Percentiles rank a stretch among this genome's conserved stretches.
Evolutionary conservation across 1,140 invertebrate genomes (phyloP).

Genomic region (Diploscapter pachys): DNA sequence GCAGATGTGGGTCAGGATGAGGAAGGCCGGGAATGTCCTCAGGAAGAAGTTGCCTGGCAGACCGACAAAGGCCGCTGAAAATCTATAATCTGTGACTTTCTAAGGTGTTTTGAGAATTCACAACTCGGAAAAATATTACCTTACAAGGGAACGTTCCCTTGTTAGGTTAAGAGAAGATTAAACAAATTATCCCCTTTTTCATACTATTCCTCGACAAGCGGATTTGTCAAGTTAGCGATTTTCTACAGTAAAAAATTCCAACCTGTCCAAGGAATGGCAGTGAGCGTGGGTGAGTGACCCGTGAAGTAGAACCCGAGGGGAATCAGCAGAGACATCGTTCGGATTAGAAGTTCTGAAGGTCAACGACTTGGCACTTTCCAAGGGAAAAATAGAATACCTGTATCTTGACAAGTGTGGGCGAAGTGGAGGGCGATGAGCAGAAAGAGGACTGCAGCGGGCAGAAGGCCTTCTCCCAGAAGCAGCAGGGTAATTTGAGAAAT

Average conservation of each 20-base stretch:
- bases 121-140: slow-evolving; percentile 19
- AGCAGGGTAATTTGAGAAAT: too few species aligned
- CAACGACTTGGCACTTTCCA: too few species aligned
- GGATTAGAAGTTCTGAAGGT: slow-evolving; percentile 11
- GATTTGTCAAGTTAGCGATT: too few species aligned
- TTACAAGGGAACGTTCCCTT: background rate
- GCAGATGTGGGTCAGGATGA: slow-evolving; percentile 27
- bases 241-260: background rate
- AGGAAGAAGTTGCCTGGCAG: slow-evolving; percentile 32
- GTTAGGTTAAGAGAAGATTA: background rate
- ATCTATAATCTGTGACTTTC: background rate
- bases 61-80: slow-evolving; percentile 37
- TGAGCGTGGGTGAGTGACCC: slow-evolving; percentile 33
- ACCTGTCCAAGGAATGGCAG: slow-evolving; percentile 33
- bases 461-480: too few species aligned
- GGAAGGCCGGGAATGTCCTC: slow-evolving; percentile 16
- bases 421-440: too few species aligned
- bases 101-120: too few species aligned
- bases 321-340: slow-evolving; percentile 17
- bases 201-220: too few species aligned
- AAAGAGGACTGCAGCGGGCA: too few species aligned
- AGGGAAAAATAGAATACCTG: too few species aligned
- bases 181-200: background rate
- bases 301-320: slow-evolving; percentile 32
- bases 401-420: too few species aligned